Base-by-base conservation (phyloP, 2,888 invertebrate species). In the Eulithis testata region DNA sequence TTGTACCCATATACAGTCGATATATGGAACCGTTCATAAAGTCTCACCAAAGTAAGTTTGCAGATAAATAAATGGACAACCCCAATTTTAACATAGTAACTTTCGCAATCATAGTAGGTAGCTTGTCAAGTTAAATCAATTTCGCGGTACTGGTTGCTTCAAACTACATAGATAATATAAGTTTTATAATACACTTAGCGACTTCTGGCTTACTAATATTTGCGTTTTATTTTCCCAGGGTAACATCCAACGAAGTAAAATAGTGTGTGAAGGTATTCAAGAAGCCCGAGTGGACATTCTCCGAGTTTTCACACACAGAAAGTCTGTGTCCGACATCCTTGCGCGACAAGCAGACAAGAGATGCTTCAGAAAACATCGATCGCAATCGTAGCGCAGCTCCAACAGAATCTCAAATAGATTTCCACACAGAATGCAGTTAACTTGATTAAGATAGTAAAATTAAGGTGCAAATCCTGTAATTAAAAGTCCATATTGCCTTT, bases 211-310 rank as follows among this genome's bases (percentile, higher is more conserved):
- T 21, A 21, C 21, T 21, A 40, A 44, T 44, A 44, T 9, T 44
- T 44, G 11, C 6, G 4, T 11, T 11, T 45, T 36, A 11, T 57
- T 49, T 12, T 43, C 47, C n/a, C 54, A 99, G 97, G 98, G 98
- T 58, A 98, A 98, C 88, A 96, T 98, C 86, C 99, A 99, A 90
- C 95, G 99, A 60, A 97, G 98, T 86, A 97, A 97, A 93, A 96
- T 98, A 69, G 97, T 98, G 51, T 96, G 97, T 71, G 98, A 99
- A 83, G 98, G 98, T 70, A 96, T 98, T 88, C 95, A 95, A 69
- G 99, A 99, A 84, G 97, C 98, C 0, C 96, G 97, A 76, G 94
- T 95, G 68, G 97, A 98, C 85, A 96, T 98, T 70, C 95, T 97
- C 85, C 96, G 97, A 80, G 96, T 98, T 69, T 97, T 98, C 82